Base-by-base conservation (phyloP, 2,888 invertebrate genomes). In the Choristoneura rosaceana region DNA sequence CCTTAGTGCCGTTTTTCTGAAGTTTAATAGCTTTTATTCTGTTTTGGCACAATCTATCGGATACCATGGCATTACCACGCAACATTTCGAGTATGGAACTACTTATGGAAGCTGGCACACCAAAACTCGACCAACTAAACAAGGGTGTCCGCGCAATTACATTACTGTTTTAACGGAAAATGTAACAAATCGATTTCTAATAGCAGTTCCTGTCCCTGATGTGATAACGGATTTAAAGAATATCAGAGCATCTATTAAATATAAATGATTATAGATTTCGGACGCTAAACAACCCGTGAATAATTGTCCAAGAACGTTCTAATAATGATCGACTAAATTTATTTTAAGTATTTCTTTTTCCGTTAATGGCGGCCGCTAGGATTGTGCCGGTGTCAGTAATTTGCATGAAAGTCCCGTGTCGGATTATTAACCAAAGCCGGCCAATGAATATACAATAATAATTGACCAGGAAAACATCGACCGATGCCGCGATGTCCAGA, bases 121-220 rank as follows among this genome's bases (percentile, higher is more conserved):
- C n/a, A n/a, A 17, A 52, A 52, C 17, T 5, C 8, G 17, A n/a
- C 14, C n/a, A 52, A 15, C 52, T 52, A 2, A 52, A 52, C 17
- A 17, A 52, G 17, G 52, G 15, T 52, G 17, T 17, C 17, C 15
- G 8, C 3, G 8, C 50, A 50, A 50, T 15, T 50, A 7, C 50
- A 25, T 25, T 25, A 25, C 2, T 17, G 17, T n/a, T 7, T 3
- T 52, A 52, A 52, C 52, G 52, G 52, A 9, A 17, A 52, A 15
- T 52, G 52, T 52, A n/a, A 5, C 47, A n/a, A 52, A 52, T 52
- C 52, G 52, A 17, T 17, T 52, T 52, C 52, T 52, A 17, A 52
- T 52, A 52, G 8, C 52, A 17, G 9, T 52, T 52, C 17, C 50
- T 2, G 9, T 52, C 3, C 8, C 17, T 5, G 1, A 25, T 25